These are phyloP conservation scores for Nesoenas mayeri DNA, from an alignment of 2,113 vertebrate species.

Conservation along the genomic window DNA sequence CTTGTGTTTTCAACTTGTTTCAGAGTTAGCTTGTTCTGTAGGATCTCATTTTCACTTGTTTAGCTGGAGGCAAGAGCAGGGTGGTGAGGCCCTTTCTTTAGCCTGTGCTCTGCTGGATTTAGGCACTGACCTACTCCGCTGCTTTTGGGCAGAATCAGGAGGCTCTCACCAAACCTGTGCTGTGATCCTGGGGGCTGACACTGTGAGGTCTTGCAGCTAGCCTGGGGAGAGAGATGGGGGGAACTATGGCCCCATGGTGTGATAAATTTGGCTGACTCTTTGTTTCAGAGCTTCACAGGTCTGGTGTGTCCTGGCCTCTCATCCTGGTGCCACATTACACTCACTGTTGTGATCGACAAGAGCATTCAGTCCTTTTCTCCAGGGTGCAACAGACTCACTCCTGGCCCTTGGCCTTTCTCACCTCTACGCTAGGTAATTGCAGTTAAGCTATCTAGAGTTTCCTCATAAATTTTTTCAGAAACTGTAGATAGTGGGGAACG, in stretches of 20 bases:
- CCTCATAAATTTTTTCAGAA: not conserved
- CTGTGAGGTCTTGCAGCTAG: not conserved
- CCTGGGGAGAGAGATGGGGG: not conserved
- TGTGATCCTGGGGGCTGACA: not conserved
- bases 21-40: not conserved
- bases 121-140: not conserved
- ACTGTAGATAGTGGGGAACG: not conserved
- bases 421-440: not conserved
- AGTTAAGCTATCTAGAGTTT: not conserved
- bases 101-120: not conserved
- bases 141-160: not conserved
- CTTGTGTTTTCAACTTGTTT: not conserved
- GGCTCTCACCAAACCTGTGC: not conserved
- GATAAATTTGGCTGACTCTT: not conserved
- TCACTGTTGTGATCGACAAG: not conserved
- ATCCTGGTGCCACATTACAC: not conserved
- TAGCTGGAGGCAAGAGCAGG: not conserved
- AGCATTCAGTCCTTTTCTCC: not conserved
- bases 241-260: rapidly evolving
- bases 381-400: not conserved
- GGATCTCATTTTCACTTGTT: not conserved
- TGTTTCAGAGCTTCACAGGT: not conserved
- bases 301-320: not conserved
- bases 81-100: not conserved
- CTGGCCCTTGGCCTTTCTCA: not conserved